phyloP scores from a whole-genome alignment of 2,888 invertebrate species.

The Allygus modestus region DNA sequence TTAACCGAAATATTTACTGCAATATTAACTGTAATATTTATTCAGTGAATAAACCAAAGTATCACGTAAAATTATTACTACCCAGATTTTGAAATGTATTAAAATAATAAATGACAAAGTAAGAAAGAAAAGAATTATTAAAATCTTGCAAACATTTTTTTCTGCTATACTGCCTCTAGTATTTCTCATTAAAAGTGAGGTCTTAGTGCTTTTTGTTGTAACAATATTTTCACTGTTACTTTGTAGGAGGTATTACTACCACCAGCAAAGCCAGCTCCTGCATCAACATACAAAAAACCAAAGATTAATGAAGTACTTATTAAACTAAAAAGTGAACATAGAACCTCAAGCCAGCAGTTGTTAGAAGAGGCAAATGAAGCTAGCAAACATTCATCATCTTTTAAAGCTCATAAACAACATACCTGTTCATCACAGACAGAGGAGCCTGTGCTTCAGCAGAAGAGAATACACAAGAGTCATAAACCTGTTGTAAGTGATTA shows the following conservation, averaged over 20 bases:
- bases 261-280: not conserved
- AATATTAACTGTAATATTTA: too few relatives aligned
- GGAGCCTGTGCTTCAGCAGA: not conserved
- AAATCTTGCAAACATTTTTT: too few relatives aligned
- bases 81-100: too few relatives aligned
- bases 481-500: not conserved
- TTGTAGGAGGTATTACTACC: constrained; percentile 3
- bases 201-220: too few relatives aligned
- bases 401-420: not conserved
- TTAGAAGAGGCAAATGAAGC: constrained; percentile 19
- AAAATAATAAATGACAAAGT: too few relatives aligned
- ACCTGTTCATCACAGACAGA: not conserved
- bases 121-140: too few relatives aligned
- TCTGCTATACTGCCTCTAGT: too few relatives aligned
- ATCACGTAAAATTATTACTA: too few relatives aligned
- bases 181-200: too few relatives aligned
- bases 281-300: constrained; percentile 22
- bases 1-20: too few relatives aligned
- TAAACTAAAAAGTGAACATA: not conserved
- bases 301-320: not conserved
- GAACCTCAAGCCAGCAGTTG: not conserved
- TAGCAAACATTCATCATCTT: not conserved
- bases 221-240: too few relatives aligned
- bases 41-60: too few relatives aligned
- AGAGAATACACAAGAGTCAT: not conserved